Base-by-base conservation (phyloP, 1,140 invertebrate genomes). In the Galleria mellonella region DNA sequence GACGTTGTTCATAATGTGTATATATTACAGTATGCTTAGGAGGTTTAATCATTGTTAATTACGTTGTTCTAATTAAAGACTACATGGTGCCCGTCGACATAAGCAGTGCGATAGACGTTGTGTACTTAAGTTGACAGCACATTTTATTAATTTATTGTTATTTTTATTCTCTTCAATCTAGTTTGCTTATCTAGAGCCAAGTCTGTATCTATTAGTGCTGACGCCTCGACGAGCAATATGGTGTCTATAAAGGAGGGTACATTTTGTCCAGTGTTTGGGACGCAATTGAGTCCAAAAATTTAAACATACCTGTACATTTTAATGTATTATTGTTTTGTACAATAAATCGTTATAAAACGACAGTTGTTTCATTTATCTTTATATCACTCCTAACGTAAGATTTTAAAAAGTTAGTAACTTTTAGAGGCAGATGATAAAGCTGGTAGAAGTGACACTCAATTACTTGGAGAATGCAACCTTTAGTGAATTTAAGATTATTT, bases 251-350 rank as follows among this genome's bases (percentile, higher is more conserved):
- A 79, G 72, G 76, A 83, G 83, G 81, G 75, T 72, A 81, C 79
- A 67, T 70, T 62, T 73, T 85, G 81, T 83, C 82, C 82, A 79
- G 76, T 75, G 72, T 83, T 78, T 84, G 82, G 82, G 76, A 82
- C 76, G 62, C 60, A 76, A 69, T 57, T 62, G 72, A 72, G 86
- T 86, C 84, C 82, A 76, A 76, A 83, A 81, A 79, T 81, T 77
- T 79, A 84, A 86, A 84, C 81, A 87, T 86, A 87, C 86, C 86
- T 87, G 86, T 87, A 87, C 82, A 87, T 87, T 87, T 87, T 87
- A 87, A 86, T 87, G 84, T 85, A 85, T 85, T 87, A 87, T 87
- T 87, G 86, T 87, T 87, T 87, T 87, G 84, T 87, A 87, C 79
- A 87, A 87, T 87, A 87, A 87, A 87, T 84, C 81, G 83, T 87